Evolutionary conservation across 2,113 vertebrate genomes (phyloP).

Genomic region (Epinephelus fuscoguttatus): DNA sequence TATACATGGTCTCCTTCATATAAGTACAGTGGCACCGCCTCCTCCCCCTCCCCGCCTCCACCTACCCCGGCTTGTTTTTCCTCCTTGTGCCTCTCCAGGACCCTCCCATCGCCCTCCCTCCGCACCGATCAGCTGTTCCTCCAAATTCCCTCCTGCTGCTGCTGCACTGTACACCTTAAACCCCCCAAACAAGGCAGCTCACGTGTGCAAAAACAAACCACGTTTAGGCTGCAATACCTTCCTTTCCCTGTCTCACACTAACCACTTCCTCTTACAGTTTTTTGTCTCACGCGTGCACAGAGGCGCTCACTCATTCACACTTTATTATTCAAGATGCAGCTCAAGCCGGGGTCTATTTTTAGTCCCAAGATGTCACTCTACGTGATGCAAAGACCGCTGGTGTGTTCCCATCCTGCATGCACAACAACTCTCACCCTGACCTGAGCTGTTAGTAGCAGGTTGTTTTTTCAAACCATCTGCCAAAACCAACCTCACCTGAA

Average conservation of each 20-base stretch:
- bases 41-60: background rate
- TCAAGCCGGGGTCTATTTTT: constrained; percentile 62
- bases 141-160: constrained; percentile 1
- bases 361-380: constrained; percentile 45
- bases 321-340: constrained; percentile 60
- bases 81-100: constrained; percentile 11
- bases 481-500: background rate
- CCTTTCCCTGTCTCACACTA: background rate
- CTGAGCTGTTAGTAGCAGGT: background rate
- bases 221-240: background rate
- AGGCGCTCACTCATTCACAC: background rate
- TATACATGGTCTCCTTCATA: constrained; percentile 53
- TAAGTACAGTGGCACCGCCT: constrained; percentile 62
- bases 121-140: constrained; percentile 55
- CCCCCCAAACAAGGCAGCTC: constrained; percentile 6
- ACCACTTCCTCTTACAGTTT: background rate
- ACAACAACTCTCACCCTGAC: background rate
- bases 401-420: background rate
- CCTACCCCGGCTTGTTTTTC: constrained; percentile 48
- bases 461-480: background rate
- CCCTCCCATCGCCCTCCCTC: constrained; percentile 25
- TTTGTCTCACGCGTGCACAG: background rate
- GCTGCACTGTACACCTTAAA: background rate
- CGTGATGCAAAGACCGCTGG: background rate
- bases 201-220: background rate